Evolutionary conservation across 2,888 invertebrate genomes (phyloP), one percentile per base, ranked within the genome.

Genomic region (Hesperia comma): DNA sequence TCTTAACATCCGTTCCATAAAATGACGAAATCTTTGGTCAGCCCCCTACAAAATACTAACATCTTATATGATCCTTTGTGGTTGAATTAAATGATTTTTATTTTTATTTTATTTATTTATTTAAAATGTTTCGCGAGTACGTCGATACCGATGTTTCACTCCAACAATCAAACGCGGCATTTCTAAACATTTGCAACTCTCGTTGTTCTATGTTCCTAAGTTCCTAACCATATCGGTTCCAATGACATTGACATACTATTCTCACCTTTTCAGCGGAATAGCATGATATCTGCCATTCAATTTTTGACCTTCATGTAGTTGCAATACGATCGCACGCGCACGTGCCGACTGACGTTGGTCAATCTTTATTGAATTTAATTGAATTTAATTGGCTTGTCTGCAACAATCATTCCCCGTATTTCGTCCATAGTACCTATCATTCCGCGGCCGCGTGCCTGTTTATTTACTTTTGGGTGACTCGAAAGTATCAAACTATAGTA

Each of bases 171-270:
- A n/a, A n/a, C 33, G 8, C n/a, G 56, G 17, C 33, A 63, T 56
- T 56, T 55, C 63, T 63, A 49, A 4, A 3, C 12, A 21, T 21
- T 21, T 21, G 8, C 21, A 21, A 21, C 21, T 14, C 51, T 1
- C 19, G 10, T 62, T 41, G 41, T 32, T 63, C 37, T 33, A 56
- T 49, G 32, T 19, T 41, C 40, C 40, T 55, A 40, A 46, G 43
- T 40, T 21, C 43, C 51, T 32, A 41, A 54, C 64, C 57, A 64
- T 64, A 66, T 66, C 33, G 58, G 21, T 66, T 66, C 53, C 41
- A 37, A 66, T 21, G 66, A 66, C 66, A 66, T 66, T 66, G 66
- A 60, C 60, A 66, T 26, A 60, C 60, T 66, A 66, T 66, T 66
- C 66, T 58, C 66, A 66, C 64, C 58, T 66, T 66, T 66, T 66